Evolutionary conservation across 2,113 vertebrate species (phyloP).

Genomic region (Pedetes capensis): DNA sequence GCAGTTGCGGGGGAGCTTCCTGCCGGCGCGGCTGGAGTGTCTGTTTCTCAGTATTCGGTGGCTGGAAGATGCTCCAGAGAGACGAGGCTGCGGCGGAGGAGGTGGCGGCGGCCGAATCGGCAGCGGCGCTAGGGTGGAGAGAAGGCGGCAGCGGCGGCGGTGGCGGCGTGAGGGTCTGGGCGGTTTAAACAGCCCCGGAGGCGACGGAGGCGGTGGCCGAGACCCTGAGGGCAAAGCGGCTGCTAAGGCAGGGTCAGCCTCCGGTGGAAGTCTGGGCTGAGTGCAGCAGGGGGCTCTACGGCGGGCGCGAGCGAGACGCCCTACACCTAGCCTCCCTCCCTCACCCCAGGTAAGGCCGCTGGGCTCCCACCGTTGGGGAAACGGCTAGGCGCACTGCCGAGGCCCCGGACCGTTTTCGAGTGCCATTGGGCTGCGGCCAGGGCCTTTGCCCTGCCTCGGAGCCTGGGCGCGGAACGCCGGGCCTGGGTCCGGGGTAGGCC

Average conservation of each 20-base stretch:
- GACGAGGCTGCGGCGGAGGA: conserved; percentile 76
- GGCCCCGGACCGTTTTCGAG: background rate
- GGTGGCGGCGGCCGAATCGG: conserved; percentile 75
- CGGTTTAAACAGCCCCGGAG: conserved; percentile 68
- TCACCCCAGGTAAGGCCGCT: conserved; percentile 71
- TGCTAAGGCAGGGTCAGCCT: conserved; percentile 6
- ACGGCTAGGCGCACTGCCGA: background rate
- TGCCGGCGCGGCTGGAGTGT: conserved; percentile 71
- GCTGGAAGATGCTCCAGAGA: conserved; percentile 79
- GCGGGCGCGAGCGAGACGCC: conserved; percentile 53
- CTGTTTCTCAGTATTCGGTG: conserved; percentile 70
- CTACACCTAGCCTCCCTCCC: conserved; percentile 43
- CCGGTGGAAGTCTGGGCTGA: conserved; percentile 48
- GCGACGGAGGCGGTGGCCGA: conserved; percentile 56
- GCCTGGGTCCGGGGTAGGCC: conserved; percentile 59
- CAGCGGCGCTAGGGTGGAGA: conserved; percentile 71
- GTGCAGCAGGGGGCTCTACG: conserved; percentile 19
- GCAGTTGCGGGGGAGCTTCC: conserved; percentile 77
- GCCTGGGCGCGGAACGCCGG: background rate
- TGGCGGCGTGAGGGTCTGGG: conserved; percentile 71
- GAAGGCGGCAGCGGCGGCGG: conserved; percentile 73
- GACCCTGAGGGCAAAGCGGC: conserved; percentile 15
- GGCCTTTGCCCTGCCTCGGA: background rate
- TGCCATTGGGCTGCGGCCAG: background rate
- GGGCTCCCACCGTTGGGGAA: background rate